Conservation (phyloP, 64 coral and sea anemone species). For the Porites australiensis region DNA sequence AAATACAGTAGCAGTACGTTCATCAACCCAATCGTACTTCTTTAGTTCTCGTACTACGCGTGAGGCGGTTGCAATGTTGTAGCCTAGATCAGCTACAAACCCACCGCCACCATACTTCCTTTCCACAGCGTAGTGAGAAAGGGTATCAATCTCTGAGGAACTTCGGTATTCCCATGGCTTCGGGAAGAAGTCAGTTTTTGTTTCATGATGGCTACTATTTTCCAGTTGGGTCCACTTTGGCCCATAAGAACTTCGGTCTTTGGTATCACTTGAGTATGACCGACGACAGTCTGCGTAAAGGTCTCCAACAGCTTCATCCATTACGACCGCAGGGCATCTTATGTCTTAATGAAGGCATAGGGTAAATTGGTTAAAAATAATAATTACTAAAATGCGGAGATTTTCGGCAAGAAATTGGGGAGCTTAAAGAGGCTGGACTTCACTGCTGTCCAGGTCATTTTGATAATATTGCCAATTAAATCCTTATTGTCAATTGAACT, state of each 20-base stretch:
- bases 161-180: slow-evolving; percentile 45
- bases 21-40: too few species aligned
- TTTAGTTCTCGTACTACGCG: neutral
- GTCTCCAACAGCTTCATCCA: neutral
- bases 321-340: neutral
- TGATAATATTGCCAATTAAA: too few species aligned
- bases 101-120: slow-evolving; percentile 44
- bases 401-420: too few species aligned
- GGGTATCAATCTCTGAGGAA: neutral
- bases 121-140: neutral
- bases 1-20: too few species aligned
- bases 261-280: neutral
- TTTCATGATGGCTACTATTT: neutral
- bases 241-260: neutral
- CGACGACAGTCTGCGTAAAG: neutral
- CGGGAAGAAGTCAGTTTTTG: slow-evolving; percentile 9
- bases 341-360: neutral
- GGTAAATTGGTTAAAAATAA: too few species aligned
- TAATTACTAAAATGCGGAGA: too few species aligned
- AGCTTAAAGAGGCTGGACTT: too few species aligned
- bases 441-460: too few species aligned
- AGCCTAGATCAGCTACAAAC: slow-evolving; percentile 48
- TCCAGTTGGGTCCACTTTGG: slow-evolving; percentile 12
- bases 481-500: too few species aligned
- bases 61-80: slow-evolving; percentile 11